Percentiles rank a stretch among this genome's conserved stretches.
Conservation (phyloP, 1,140 invertebrate species). For the Aphis craccivora region DNA sequence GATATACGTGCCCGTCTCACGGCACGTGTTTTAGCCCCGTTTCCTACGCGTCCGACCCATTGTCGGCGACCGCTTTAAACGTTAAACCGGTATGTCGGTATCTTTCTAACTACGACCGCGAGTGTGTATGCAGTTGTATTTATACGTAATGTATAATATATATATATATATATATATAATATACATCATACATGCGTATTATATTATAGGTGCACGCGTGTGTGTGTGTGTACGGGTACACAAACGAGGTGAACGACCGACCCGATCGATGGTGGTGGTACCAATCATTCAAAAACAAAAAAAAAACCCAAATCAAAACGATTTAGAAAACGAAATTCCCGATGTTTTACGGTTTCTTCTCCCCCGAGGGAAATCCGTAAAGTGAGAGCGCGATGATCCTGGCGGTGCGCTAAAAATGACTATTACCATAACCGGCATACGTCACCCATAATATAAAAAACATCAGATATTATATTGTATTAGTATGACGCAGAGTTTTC, state of each 20-base stretch:
- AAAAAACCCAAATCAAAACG: conserved; percentile 36
- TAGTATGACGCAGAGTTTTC: neutral
- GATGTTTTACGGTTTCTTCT: neutral
- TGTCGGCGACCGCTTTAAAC: conserved; percentile 45
- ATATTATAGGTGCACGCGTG: neutral
- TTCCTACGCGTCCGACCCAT: neutral
- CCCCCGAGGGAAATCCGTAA: conserved; percentile 24
- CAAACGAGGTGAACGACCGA: conserved; percentile 34
- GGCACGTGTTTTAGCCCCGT: conserved; percentile 44
- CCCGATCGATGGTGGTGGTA: neutral
- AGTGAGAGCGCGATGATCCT: neutral
- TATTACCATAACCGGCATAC: neutral
- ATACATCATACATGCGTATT: neutral
- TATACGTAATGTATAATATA: too few relatives aligned
- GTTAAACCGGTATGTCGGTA: conserved; percentile 47
- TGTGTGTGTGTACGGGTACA: neutral
- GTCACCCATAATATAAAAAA: neutral
- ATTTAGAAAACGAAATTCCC: conserved; percentile 40
- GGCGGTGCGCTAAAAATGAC: neutral
- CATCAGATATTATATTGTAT: neutral
- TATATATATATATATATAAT: neutral
- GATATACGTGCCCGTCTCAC: neutral
- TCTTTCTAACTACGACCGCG: neutral
- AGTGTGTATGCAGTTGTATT: neutral
- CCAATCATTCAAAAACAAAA: conserved; percentile 14